Evolutionary conservation across 2,113 vertebrate genomes (phyloP), one percentile per base, ranked within the genome.

Genomic region (Ginglymostoma cirratum): DNA sequence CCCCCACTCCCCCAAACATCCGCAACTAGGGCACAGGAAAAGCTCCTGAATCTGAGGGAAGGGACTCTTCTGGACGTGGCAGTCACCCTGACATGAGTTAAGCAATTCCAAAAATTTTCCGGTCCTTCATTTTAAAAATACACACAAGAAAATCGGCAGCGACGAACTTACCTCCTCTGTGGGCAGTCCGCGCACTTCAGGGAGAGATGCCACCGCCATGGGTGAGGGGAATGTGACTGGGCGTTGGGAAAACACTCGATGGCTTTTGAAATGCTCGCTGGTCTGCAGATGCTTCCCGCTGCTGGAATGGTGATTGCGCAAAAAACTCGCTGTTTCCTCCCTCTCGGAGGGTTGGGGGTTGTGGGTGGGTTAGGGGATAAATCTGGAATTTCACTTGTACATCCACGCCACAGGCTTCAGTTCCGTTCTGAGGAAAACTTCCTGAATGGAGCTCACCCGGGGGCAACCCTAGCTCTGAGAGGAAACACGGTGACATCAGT

Each of bases 111-210:
- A 1, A 34, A 2, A 34, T 38, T 38, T 17, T 80, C 6, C 24
- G 69, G 6, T 72, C 6, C 30, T 72, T 2, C 21, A 21, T 23
- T 3, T 23, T 21, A 2, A 19, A 21, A 69, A 85, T 38, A 85
- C 15, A 42, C 17, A 86, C 55, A 45, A 45, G 42, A 19, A 0
- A 34, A 65, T 17, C 21, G 45, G 2, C 14, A 4, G 55, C 7
- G 0, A 0, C 5, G 17, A 67, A 67, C 17, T 72, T 97, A 98
- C 98, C 98, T 97, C 97, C 6, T 98, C 98, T 1, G 97, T 90
- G 42, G 96, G 96, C 96, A 98, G 98, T 96, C 98, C 98, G 95
- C 97, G 97, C 96, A 98, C 97, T 95, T 98, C 97, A 5, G 96
- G 95, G 66, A 96, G 65, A 96, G 96, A 95, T 96, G 98, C 98